A percentile compares a stretch with the other conserved stretches of the same genome.
Evolutionary conservation across 2,888 invertebrate species (phyloP).

Genomic region (Philonicus albiceps): DNA sequence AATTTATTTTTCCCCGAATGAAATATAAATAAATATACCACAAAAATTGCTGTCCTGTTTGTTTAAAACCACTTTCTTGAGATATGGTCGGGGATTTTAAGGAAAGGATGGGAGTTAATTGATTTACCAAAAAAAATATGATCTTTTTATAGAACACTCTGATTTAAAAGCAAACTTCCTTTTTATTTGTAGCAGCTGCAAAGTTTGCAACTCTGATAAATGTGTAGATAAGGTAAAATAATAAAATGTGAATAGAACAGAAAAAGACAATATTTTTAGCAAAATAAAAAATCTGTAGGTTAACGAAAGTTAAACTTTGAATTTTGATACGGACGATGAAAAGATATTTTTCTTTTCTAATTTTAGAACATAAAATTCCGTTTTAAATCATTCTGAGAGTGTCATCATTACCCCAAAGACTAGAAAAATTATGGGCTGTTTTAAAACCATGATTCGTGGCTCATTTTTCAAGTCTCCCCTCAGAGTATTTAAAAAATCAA

Average conservation of each 20-base stretch:
- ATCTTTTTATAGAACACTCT: not conserved
- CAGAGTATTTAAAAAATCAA: not conserved
- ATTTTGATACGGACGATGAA: not conserved
- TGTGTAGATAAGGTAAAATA: no score
- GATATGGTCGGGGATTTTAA: not conserved
- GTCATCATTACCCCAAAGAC: not conserved
- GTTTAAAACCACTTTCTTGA: not conserved
- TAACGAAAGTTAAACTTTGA: not conserved
- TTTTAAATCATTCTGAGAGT: not conserved
- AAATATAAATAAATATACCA: not conserved
- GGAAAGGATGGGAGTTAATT: not conserved
- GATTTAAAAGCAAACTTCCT: not conserved
- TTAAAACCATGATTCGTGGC: no score
- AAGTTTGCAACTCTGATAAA: not conserved
- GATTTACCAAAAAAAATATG: not conserved
- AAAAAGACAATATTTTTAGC: no score
- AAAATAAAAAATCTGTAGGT: not conserved
- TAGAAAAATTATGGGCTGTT: not conserved
- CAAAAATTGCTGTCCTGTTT: not conserved
- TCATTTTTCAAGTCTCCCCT: not conserved
- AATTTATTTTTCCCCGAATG: not conserved
- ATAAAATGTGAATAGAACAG: no score
- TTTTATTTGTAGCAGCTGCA: not conserved
- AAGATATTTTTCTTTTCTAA: not conserved
- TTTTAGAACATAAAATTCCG: not conserved